These are phyloP conservation scores for Agelastica alni DNA, from an alignment of 2,888 invertebrate genomes.

Conservation along the genomic window DNA sequence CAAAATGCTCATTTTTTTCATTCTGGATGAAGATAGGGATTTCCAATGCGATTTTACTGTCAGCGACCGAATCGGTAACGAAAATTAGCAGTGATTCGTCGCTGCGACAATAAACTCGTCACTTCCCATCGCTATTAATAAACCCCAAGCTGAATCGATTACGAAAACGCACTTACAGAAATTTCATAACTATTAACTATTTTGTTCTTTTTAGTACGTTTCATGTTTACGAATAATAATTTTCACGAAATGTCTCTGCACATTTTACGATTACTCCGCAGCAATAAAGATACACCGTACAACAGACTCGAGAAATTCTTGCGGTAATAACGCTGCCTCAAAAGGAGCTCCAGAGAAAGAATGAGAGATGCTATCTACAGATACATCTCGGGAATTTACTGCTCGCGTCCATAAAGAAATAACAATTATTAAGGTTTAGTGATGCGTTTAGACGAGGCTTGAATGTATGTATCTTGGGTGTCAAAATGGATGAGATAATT, in stretches of 20 bases:
- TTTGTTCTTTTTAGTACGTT: too few relatives aligned
- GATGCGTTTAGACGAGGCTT: neutral
- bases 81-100: too few relatives aligned
- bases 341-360: slow-evolving; percentile 3
- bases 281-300: slow-evolving; percentile 8
- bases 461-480: neutral
- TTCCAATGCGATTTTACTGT: too few relatives aligned
- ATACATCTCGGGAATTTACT: slow-evolving; percentile 9
- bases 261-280: slow-evolving; percentile 4
- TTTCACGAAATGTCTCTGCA: neutral
- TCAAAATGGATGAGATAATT: too few relatives aligned
- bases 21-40: too few relatives aligned
- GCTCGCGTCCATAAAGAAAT: slow-evolving; percentile 1
- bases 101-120: too few relatives aligned
- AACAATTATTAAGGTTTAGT: slow-evolving; percentile 3
- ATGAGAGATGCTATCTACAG: slow-evolving; percentile 6
- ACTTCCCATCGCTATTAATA: too few relatives aligned
- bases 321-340: slow-evolving; percentile 7
- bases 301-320: slow-evolving; percentile 8
- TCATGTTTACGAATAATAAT: neutral
- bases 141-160: too few relatives aligned
- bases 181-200: too few relatives aligned
- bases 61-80: too few relatives aligned
- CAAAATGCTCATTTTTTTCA: too few relatives aligned
- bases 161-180: too few relatives aligned